Base-by-base conservation (phyloP, 2,888 invertebrate species). In the Diabrotica balteata region DNA sequence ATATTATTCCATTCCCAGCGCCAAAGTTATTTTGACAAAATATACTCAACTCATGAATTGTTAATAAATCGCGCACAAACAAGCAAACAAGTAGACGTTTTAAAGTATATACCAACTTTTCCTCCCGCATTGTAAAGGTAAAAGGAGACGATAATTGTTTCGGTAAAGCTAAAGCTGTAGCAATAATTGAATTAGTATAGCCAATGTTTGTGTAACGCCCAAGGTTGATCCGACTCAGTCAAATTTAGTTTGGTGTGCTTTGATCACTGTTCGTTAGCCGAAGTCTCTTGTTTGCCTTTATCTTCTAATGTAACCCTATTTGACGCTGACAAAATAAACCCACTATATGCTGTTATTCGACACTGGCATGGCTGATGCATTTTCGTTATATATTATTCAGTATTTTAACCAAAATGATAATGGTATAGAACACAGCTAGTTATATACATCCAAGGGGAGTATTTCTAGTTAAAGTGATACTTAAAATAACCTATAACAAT, bases 191-290 rank as follows among this genome's bases (percentile, higher is more conserved):
- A 79, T 80, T 80, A 77, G 75, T 11, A 7, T 70, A 73, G 68
- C 70, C 75, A 75, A 74, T 78, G 77, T 79, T 79, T 79, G 78
- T 75, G 75, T 75, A 78, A 74, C 78, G 77, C 78, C 77, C 73
- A 70, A 73, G 74, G 74, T 73, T 75, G 76, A 75, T 77, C 74
- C 75, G 77, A 75, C 76, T 78, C 46, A 45, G 79, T 78, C 78
- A 78, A 79, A 79, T 79, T 79, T 76, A 77, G 77, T 80, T 79
- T 78, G 72, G 76, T 68, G 68, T 72, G 77, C 79, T 80, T 79
- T 79, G 79, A 80, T 80, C 79, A 78, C 72, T 72, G 75, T 77
- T 79, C 75, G 77, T 78, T 79, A 76, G 74, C 70, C 66, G 42
- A 8, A 54, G 54, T 44, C 44, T 11, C 43, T 54, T 54, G 43